Conservation (phyloP, 92 coral and sea anemone species). For the Virgularia gustaviana region DNA sequence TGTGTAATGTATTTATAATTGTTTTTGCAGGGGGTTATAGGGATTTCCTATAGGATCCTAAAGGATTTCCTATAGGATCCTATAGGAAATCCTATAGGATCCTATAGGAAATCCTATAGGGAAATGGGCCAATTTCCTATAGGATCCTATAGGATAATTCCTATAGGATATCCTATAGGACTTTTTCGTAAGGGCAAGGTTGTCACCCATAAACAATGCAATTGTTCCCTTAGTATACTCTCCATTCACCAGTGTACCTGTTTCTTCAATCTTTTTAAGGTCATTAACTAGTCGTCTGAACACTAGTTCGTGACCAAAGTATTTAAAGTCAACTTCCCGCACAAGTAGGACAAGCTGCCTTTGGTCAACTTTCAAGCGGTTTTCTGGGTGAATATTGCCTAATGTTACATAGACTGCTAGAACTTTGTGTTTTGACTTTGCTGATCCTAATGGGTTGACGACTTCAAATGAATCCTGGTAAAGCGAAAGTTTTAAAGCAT, state of each 20-base stretch:
- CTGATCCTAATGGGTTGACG: slow-evolving; percentile 57
- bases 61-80: too few relatives aligned
- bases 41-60: too few relatives aligned
- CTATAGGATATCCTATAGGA: too few relatives aligned
- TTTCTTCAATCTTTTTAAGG: slow-evolving; percentile 14
- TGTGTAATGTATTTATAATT: slow-evolving; percentile 18
- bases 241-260: slow-evolving; percentile 31
- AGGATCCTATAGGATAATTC: not conserved
- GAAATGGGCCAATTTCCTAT: not conserved
- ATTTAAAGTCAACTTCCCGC: slow-evolving; percentile 11
- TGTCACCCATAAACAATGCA: slow-evolving; percentile 48
- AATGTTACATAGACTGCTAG: slow-evolving; percentile 52
- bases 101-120: too few relatives aligned
- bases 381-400: slow-evolving; percentile 53
- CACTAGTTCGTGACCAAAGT: slow-evolving; percentile 18
- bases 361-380: slow-evolving; percentile 39
- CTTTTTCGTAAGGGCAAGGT: slow-evolving; percentile 44
- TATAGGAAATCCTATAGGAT: too few relatives aligned
- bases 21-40: slow-evolving; percentile 18
- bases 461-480: slow-evolving; percentile 64
- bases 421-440: slow-evolving; percentile 44
- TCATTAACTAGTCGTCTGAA: slow-evolving; percentile 15
- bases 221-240: slow-evolving; percentile 42
- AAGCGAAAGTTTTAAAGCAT: slow-evolving; percentile 44
- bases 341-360: slow-evolving; percentile 27